These are phyloP conservation scores for Heteronetta atricapilla DNA, from an alignment of 2,113 vertebrate genomes.

Conservation along the genomic window DNA sequence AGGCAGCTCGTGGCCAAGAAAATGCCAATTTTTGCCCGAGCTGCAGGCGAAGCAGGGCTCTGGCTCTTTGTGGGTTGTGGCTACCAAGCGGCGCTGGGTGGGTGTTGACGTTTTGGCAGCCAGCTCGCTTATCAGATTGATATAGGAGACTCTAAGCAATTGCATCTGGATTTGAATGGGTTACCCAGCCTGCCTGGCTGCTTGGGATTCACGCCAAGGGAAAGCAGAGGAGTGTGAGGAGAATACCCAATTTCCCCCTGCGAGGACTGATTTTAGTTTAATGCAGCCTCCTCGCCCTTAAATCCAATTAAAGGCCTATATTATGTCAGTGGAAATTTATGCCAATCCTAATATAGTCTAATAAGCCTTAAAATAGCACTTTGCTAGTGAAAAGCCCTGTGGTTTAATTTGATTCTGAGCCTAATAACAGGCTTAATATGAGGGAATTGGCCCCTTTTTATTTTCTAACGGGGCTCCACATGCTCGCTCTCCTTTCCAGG, in stretches of 20 bases:
- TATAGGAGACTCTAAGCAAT: slow-evolving; percentile 53
- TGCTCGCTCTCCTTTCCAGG: slow-evolving; percentile 63
- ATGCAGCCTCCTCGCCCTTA: slow-evolving; percentile 79
- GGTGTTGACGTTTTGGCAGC: neutral
- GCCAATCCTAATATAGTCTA: slow-evolving; percentile 87
- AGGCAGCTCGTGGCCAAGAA: neutral
- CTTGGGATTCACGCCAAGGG: slow-evolving; percentile 66
- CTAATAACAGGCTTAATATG: slow-evolving; percentile 81
- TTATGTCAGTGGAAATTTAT: slow-evolving; percentile 85
- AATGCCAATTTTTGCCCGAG: neutral
- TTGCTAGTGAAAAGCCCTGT: slow-evolving; percentile 79
- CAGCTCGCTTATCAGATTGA: slow-evolving; percentile 48
- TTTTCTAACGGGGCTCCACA: slow-evolving; percentile 67
- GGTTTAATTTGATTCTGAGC: slow-evolving; percentile 84
- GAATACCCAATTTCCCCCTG: slow-evolving; percentile 70
- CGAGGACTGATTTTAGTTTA: slow-evolving; percentile 74
- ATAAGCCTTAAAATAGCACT: slow-evolving; percentile 87
- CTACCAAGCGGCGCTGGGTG: neutral
- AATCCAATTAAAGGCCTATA: slow-evolving; percentile 85
- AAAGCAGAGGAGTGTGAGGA: slow-evolving; percentile 65
- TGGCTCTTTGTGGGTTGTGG: slow-evolving; percentile 18
- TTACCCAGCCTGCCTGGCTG: slow-evolving; percentile 53
- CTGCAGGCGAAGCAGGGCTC: neutral
- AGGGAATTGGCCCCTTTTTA: slow-evolving; percentile 77
- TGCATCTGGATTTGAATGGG: slow-evolving; percentile 72